A percentile compares a stretch with the other conserved stretches of the same genome.
These are phyloP conservation scores for Actinia equina DNA, from an alignment of 64 coral and sea anemone species.

Conservation along the genomic window DNA sequence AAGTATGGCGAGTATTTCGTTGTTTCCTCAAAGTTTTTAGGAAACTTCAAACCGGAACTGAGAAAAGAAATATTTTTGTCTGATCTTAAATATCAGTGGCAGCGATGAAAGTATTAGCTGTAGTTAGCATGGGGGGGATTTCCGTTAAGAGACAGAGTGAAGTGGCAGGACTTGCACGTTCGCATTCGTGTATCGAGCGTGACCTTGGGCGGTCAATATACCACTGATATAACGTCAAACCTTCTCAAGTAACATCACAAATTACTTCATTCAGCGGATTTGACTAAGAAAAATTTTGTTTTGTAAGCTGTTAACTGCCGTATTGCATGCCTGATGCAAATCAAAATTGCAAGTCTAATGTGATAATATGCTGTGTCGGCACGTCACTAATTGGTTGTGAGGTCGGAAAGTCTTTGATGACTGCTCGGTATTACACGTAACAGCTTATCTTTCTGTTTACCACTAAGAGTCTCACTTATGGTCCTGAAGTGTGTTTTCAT, in stretches of 20 bases:
- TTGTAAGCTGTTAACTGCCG: background rate
- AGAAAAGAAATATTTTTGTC: background rate
- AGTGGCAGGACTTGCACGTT: background rate
- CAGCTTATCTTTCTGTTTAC: conserved; percentile 1
- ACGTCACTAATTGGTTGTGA: background rate
- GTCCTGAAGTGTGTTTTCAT: background rate
- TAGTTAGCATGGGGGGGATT: background rate
- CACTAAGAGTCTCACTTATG: background rate
- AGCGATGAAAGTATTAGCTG: background rate
- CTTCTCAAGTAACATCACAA: background rate
- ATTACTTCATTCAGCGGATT: background rate
- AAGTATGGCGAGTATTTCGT: background rate
- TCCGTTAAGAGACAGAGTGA: background rate
- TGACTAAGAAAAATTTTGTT: background rate
- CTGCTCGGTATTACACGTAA: background rate
- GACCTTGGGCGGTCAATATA: background rate
- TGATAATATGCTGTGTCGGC: background rate
- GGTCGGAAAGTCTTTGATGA: conserved; percentile 7
- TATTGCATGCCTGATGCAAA: background rate
- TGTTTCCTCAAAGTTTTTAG: background rate
- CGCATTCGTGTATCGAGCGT: background rate
- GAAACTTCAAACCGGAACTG: background rate
- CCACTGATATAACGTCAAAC: background rate
- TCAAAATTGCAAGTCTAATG: background rate
- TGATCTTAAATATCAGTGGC: background rate